phyloP scores from a whole-genome alignment of 2,888 invertebrate genomes.

The Nomada ruficornis region DNA sequence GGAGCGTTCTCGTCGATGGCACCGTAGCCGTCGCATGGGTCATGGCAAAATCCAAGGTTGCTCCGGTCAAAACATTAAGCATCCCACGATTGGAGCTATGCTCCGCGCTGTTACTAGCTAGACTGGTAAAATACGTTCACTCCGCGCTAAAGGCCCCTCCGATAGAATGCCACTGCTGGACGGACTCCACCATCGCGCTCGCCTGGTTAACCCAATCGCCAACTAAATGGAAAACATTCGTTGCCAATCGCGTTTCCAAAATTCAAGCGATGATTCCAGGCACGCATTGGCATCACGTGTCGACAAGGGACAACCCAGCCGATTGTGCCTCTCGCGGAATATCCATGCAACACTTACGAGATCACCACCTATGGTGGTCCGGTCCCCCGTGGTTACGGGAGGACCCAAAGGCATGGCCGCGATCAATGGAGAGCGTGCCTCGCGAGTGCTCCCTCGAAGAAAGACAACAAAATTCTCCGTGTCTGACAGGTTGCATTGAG shows the following conservation, averaged over 20 bases:
- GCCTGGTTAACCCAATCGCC: background rate
- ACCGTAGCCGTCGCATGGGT: background rate
- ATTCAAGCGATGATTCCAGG: background rate
- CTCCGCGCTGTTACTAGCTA: background rate
- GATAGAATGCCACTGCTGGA: background rate
- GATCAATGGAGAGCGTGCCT: background rate
- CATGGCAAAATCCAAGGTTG: background rate
- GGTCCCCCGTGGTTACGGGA: background rate
- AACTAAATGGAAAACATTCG: slow-evolving; percentile 2
- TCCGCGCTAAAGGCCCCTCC: background rate
- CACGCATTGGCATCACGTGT: slow-evolving; percentile 11
- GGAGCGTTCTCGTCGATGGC: background rate
- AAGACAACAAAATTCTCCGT: background rate
- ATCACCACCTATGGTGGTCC: background rate
- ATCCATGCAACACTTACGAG: background rate
- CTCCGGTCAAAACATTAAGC: background rate
- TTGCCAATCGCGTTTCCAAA: slow-evolving; percentile 14
- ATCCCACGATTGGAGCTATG: background rate
- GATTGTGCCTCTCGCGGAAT: slow-evolving; percentile 17
- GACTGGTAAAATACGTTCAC: background rate
- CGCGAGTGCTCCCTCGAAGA: background rate
- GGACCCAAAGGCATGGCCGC: background rate
- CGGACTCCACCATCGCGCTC: background rate
- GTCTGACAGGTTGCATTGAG: background rate
- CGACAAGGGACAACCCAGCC: slow-evolving; percentile 8